Base-by-base conservation (phyloP, 2,113 vertebrate genomes). In the Rhabdomys dilectus region DNA sequence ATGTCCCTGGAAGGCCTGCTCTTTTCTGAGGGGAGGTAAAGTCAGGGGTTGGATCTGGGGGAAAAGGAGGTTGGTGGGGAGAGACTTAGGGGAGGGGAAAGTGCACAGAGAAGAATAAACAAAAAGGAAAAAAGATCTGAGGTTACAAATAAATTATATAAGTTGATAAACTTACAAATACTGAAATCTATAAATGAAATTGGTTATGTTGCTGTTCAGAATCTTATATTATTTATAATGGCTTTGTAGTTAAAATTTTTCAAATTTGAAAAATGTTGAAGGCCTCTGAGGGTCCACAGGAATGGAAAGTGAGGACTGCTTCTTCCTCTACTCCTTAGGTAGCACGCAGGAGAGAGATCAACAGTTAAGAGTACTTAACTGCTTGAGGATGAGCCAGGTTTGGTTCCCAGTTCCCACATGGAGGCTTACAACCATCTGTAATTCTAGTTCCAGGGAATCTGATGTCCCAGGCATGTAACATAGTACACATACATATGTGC, bases 201-300 rank as follows among this genome's bases (percentile, higher is more conserved):
- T 0, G 77, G 16, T 77, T 64, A 89, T 58, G 82, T 0, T 34
- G 58, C 24, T 68, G 91, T 84, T 94, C 91, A 53, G 86, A 91
- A 95, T 84, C 56, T 70, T 66, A 48, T 81, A 93, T 89, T 89
- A 91, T 90, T 4, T 82, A 31, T 34, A 96, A 51, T 58, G 16
- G 24, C n/a, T 93, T 93, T 70, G 26, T 82, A 88, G 48, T 56
- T 88, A 51, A 36, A 68, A 31, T 2, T 26, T 56, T 76, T 96
- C 72, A 82, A 45, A 90, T 56, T 7, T 96, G 34, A 95, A 66
- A 94, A 80, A 8, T 95, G 34, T 4, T 62, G 88, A 91, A 94
- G 75, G 15, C 53, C 88, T 95, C 22, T 84, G 15, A 4, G 84
- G 62, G 70, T 10, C 53, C 53, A 92, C 24, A 96, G 80, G 88